Evolutionary conservation across 2,113 vertebrate species (phyloP).

Genomic region (Trinectes maculatus): DNA sequence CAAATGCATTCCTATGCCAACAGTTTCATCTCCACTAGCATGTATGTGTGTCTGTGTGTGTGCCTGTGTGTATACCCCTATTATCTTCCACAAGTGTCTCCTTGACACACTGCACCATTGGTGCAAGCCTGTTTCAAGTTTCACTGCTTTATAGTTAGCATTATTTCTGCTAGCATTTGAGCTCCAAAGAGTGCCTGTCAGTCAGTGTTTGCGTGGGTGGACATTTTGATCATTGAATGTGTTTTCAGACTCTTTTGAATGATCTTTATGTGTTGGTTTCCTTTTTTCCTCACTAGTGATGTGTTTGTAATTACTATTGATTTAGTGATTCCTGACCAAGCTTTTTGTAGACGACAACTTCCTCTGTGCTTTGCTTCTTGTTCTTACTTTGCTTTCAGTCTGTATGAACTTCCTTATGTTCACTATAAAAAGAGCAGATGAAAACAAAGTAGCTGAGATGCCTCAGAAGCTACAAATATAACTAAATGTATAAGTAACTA

Average conservation of each 20-base stretch:
- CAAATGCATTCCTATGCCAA: conserved; percentile 56
- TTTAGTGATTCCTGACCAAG: conserved; percentile 51
- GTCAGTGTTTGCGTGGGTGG: conserved; percentile 27
- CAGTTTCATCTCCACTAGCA: conserved; percentile 40
- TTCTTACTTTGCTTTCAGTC: conserved; percentile 22
- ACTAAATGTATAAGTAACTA: neutral
- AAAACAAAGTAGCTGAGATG: conserved; percentile 1
- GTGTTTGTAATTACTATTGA: conserved; percentile 63
- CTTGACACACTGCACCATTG: neutral
- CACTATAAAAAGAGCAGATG: conserved; percentile 5
- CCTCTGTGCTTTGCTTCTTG: neutral
- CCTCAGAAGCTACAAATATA: neutral
- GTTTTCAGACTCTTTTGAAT: conserved; percentile 10
- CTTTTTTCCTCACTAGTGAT: conserved; percentile 6
- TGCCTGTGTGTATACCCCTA: neutral
- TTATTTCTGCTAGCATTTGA: conserved; percentile 29
- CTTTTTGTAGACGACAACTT: conserved; percentile 21
- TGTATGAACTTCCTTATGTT: conserved; percentile 7
- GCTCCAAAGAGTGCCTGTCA: conserved; percentile 27
- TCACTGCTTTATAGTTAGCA: conserved; percentile 11
- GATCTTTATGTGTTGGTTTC: conserved; percentile 16
- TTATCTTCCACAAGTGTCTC: conserved; percentile 2
- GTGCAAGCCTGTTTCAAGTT: conserved; percentile 34
- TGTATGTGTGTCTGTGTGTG: neutral
- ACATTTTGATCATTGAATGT: conserved; percentile 16